A percentile compares a stretch with the other conserved stretches of the same genome.
Conservation (phyloP, 2,888 invertebrate genomes). For the Acrobasis consociella region DNA sequence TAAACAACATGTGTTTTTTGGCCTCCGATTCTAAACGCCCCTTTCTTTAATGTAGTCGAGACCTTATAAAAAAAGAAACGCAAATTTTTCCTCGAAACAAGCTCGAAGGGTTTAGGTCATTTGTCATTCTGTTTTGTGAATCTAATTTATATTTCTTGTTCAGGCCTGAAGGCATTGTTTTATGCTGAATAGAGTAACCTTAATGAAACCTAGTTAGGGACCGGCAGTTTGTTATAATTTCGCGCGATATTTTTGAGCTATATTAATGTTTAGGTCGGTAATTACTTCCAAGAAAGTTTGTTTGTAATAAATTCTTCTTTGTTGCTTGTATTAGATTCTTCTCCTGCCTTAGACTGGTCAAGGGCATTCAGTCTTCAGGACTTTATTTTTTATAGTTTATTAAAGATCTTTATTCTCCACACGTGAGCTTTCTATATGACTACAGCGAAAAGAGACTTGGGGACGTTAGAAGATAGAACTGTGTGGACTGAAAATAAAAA, state of each 20-base stretch:
- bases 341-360: too few relatives aligned
- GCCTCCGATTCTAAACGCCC: background rate
- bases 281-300: background rate
- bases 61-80: conserved; percentile 15
- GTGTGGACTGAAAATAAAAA: too few relatives aligned
- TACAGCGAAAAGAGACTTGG: too few relatives aligned
- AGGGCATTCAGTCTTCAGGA: too few relatives aligned
- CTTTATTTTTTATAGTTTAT: too few relatives aligned
- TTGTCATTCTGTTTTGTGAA: conserved; percentile 23
- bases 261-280: background rate
- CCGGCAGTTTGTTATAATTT: background rate
- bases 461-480: too few relatives aligned
- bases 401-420: too few relatives aligned
- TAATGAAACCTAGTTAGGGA: conserved; percentile 22
- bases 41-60: background rate
- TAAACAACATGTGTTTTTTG: background rate
- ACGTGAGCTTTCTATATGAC: too few relatives aligned
- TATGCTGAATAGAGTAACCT: conserved; percentile 15
- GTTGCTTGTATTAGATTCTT: too few relatives aligned
- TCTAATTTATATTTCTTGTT: conserved; percentile 24
- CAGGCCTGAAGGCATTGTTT: conserved; percentile 20
- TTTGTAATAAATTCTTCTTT: too few relatives aligned
- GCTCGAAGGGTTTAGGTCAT: conserved; percentile 20
- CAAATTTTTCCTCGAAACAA: conserved; percentile 20
- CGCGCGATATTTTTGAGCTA: background rate